A percentile compares a stretch with the other conserved stretches of the same genome.
Evolutionary conservation across 2,888 invertebrate species (phyloP).

Genomic region (Protodeltote pygarga): DNA sequence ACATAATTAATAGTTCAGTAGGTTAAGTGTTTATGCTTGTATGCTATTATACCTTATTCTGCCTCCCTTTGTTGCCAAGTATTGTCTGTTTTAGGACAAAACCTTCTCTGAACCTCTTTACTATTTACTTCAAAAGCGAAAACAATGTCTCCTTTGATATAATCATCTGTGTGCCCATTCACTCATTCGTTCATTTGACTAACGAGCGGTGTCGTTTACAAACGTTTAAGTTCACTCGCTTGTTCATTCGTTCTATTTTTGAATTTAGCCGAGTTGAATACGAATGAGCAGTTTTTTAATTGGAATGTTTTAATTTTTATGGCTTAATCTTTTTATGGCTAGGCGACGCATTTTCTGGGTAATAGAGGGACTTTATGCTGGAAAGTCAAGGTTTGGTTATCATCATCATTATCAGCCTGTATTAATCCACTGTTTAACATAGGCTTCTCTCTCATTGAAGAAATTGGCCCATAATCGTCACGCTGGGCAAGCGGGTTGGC

Average conservation of each 20-base stretch:
- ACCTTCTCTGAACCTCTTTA: slow-evolving; percentile 11
- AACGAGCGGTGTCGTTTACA: slow-evolving; percentile 40
- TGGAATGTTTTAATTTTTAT: slow-evolving; percentile 7
- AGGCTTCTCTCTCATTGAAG: no score
- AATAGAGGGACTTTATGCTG: no score
- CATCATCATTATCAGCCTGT: no score
- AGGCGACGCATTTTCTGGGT: not conserved
- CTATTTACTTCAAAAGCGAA: slow-evolving; percentile 32
- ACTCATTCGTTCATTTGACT: slow-evolving; percentile 47
- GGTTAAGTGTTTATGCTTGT: slow-evolving; percentile 17
- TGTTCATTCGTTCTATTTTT: slow-evolving; percentile 34
- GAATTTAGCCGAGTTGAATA: slow-evolving; percentile 9
- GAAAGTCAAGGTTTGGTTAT: no score
- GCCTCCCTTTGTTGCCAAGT: slow-evolving; percentile 22
- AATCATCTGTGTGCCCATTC: slow-evolving; percentile 42
- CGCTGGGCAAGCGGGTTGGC: no score
- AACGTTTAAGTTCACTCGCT: slow-evolving; percentile 27
- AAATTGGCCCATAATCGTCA: no score
- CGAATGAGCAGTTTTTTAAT: slow-evolving; percentile 15
- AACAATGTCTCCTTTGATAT: slow-evolving; percentile 44
- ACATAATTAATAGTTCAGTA: no score
- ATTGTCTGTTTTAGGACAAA: slow-evolving; percentile 27
- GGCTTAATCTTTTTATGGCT: not conserved
- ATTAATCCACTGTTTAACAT: no score
- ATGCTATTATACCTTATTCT: slow-evolving; percentile 1